Conservation (phyloP, 2,113 vertebrate species). For the Rhodinocichla rosea region DNA sequence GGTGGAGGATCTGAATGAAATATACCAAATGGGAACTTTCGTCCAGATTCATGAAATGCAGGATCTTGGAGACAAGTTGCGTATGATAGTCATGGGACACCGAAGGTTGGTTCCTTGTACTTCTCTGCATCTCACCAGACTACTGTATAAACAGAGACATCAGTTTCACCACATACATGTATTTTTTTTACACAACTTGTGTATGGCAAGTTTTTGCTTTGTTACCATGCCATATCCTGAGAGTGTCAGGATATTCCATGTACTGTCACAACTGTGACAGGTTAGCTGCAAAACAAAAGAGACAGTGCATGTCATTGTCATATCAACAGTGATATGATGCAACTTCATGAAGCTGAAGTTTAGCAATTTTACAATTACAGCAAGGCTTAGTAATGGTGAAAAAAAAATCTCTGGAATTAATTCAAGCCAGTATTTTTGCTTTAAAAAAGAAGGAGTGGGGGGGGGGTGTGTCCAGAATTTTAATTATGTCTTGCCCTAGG, state of each 20-base stretch:
- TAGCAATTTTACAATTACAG: not conserved
- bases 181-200: not conserved
- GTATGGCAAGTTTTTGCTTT: not conserved
- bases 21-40: constrained; percentile 93
- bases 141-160: not conserved
- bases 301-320: not conserved
- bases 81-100: constrained; percentile 98
- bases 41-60: constrained; percentile 99
- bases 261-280: not conserved
- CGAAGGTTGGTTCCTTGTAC: constrained; percentile 69
- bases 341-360: not conserved
- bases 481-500: not conserved
- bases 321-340: not conserved
- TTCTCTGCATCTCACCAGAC: not conserved
- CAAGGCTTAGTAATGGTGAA: not conserved
- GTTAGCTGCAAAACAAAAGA: not conserved
- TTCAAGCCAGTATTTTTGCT: not conserved
- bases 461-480: accelerated
- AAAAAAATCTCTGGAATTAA: not conserved
- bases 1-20: constrained; percentile 87
- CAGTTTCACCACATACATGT: accelerated
- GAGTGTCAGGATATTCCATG: not conserved
- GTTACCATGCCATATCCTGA: not conserved
- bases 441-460: accelerated
- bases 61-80: constrained; percentile 94